These are phyloP conservation scores for Aspidiotus rigidus DNA, from an alignment of 2,888 invertebrate species.

Conservation along the genomic window DNA sequence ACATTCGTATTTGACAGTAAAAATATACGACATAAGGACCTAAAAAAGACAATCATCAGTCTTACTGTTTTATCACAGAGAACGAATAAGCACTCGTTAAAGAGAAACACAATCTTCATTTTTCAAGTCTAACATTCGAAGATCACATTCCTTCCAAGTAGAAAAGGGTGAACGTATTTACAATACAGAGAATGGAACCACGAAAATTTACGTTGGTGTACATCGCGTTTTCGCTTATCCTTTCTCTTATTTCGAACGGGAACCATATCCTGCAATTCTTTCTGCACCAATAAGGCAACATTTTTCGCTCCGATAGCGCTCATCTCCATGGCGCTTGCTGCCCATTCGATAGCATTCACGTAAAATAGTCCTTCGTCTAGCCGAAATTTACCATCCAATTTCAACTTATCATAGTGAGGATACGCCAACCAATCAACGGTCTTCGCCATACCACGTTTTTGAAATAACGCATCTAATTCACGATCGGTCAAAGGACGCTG, in stretches of 20 bases:
- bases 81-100: no score
- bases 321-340: conserved; percentile 61
- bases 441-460: conserved; percentile 41
- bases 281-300: conserved; percentile 50
- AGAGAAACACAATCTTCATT: no score
- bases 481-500: conserved; percentile 44
- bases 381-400: conserved; percentile 44
- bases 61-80: no score
- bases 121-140: background rate
- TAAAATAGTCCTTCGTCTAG: conserved; percentile 50
- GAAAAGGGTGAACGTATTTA: background rate
- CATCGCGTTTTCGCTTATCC: background rate
- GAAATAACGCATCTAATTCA: conserved; percentile 47
- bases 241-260: background rate
- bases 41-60: no score
- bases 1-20: no score
- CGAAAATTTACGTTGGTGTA: background rate
- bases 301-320: conserved; percentile 53
- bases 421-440: conserved; percentile 50
- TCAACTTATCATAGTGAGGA: conserved; percentile 45
- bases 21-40: no score
- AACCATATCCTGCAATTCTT: conserved; percentile 37
- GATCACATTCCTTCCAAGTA: background rate
- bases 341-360: conserved; percentile 55
- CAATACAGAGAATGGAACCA: background rate